Conservation (phyloP, 2,888 invertebrate species). For the Mythimna albipuncta region DNA sequence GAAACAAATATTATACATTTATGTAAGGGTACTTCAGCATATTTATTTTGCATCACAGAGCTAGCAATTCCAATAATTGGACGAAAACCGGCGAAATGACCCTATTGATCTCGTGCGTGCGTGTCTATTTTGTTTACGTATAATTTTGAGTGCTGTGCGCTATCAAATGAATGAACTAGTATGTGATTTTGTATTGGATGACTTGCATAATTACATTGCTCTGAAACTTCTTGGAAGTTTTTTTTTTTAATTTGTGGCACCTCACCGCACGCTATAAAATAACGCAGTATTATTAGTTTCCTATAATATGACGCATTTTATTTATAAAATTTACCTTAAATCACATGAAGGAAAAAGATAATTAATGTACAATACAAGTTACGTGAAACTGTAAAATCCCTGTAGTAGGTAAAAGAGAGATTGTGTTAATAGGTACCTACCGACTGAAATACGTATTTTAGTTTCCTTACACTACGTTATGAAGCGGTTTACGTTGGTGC, state of each 20-base stretch:
- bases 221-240: not conserved
- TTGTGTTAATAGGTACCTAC: not conserved
- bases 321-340: slow-evolving; percentile 7
- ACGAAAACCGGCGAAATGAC: too few relatives aligned
- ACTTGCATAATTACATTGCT: slow-evolving; percentile 4
- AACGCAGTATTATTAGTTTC: slow-evolving; percentile 5
- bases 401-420: slow-evolving; percentile 4
- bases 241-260: slow-evolving; percentile 19
- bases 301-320: slow-evolving; percentile 8
- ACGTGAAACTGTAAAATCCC: slow-evolving; percentile 14
- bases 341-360: not conserved
- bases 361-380: not conserved
- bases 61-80: too few relatives aligned
- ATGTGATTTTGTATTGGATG: slow-evolving; percentile 15
- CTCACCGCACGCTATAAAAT: not conserved
- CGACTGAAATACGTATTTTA: slow-evolving; percentile 21
- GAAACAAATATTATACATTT: too few relatives aligned
- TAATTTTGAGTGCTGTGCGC: slow-evolving; percentile 14
- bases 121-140: slow-evolving; percentile 13
- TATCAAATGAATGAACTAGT: slow-evolving; percentile 5
- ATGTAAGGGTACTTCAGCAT: too few relatives aligned
- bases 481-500: slow-evolving; percentile 1
- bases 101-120: not conserved
- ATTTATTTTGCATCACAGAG: too few relatives aligned
- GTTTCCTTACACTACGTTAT: slow-evolving; percentile 13